Conservation (phyloP, 2,113 vertebrate species). For the Centropus bengalensis region DNA sequence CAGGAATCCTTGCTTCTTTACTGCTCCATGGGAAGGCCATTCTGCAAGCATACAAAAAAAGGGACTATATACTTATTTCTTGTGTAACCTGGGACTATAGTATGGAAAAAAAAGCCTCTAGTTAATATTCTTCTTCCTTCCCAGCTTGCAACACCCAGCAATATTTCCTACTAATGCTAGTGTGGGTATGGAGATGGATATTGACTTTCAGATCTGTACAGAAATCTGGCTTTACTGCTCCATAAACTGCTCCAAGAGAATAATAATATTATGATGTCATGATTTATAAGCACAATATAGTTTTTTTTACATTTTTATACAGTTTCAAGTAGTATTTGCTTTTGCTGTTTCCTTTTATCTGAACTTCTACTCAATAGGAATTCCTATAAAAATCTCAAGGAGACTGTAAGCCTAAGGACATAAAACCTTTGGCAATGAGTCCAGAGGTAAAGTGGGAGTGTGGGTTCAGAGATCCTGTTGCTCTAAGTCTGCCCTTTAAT, state of each 20-base stretch:
- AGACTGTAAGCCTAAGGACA: not conserved
- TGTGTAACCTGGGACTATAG: not conserved
- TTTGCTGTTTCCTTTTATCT: conserved; percentile 51
- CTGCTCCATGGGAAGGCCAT: not conserved
- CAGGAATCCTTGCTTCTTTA: not conserved
- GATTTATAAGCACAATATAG: conserved; percentile 57
- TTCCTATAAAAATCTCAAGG: not conserved
- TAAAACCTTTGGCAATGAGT: not conserved
- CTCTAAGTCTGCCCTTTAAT: not conserved
- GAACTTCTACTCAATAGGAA: conserved; percentile 7
- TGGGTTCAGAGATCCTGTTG: not conserved
- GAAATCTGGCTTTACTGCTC: conserved; percentile 56
- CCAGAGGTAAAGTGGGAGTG: not conserved
- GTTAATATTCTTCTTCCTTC: conserved; percentile 49
- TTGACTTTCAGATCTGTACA: conserved; percentile 49
- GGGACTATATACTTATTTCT: not conserved
- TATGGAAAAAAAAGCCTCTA: conserved; percentile 7
- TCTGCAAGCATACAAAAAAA: not conserved
- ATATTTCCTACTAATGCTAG: conserved; percentile 48
- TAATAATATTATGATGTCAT: conserved; percentile 46
- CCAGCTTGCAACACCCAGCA: conserved; percentile 6
- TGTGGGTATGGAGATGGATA: conserved; percentile 22
- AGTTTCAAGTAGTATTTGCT: conserved; percentile 56
- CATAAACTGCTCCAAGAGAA: conserved; percentile 63
- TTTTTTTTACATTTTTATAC: conserved; percentile 44